Evolutionary conservation across 2,888 invertebrate species (phyloP), one percentile per base, ranked within the genome.

Genomic region (Cylloceria caligata): DNA sequence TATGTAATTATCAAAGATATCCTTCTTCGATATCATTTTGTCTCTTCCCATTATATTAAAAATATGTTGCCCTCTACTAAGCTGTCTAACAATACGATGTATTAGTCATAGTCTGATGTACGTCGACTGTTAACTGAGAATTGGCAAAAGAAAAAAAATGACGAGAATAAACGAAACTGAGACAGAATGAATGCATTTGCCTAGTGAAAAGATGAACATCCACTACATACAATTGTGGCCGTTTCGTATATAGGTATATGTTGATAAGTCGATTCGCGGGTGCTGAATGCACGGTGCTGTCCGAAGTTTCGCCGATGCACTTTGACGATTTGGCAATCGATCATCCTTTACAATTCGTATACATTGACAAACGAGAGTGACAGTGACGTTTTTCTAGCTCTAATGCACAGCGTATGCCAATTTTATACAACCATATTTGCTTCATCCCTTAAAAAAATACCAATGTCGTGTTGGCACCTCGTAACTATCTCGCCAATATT

Each of bases 261-360:
- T 55, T 13, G 57, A 16, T 55, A 42, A 34, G 21, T 16, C 71
- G 42, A 71, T 57, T 39, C n/a, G 55, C 1, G 7, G 13, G 39
- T 9, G 39, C 39, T 71, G 42, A 57, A 71, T 71, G 71, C 71
- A 57, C 4, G 57, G 42, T 30, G 9, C 47, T 49, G 49, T 34
- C 47, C 30, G 47, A 49, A 39, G 49, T 36, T 36, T 34, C 27
- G 69, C 39, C 39, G 24, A 24, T 27, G 27, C 11, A 60, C 60
- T 60, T 60, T 60, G 72, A 62, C 72, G 49, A 73, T 62, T 73
- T 62, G 49, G 62, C 62, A 73, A 73, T 73, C 72, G 72, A 60
- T 73, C 72, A 73, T 73, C 57, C 57, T 30, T 71, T 42, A 57
- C 57, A 57, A 71, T 71, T 71, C 42, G 2, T 11, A 13, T 27